A percentile compares a stretch with the other conserved stretches of the same genome.
Evolutionary conservation across 2,888 invertebrate species (phyloP).

Genomic region (Eurytoma adleriae): DNA sequence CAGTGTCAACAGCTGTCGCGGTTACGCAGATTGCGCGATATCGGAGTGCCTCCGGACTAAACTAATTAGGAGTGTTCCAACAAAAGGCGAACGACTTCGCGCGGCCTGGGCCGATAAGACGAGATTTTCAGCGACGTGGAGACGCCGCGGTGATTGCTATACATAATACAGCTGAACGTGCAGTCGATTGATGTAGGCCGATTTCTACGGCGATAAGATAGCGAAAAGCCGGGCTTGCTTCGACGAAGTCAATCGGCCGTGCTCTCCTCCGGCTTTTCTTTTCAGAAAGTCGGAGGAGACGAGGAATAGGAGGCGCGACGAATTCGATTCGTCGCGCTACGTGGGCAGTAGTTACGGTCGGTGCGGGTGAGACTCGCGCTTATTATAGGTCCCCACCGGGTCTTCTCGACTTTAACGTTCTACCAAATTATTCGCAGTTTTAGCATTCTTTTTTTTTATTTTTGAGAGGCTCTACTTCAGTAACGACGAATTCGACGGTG

Average conservation of each 20-base stretch:
- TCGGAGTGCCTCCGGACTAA: background rate
- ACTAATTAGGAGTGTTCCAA: background rate
- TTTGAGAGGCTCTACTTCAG: no score
- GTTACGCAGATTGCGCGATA: background rate
- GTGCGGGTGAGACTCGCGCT: slow-evolving; percentile 14
- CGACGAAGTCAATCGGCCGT: no score
- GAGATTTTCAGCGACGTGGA: background rate
- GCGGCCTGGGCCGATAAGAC: background rate
- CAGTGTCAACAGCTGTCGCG: background rate
- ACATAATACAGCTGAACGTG: background rate
- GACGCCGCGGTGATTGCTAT: background rate
- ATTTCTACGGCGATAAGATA: no score
- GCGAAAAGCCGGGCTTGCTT: background rate
- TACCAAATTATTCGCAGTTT: no score
- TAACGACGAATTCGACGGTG: no score
- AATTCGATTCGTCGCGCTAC: background rate
- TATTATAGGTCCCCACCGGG: no score
- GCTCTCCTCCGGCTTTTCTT: background rate
- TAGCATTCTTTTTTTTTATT: no score
- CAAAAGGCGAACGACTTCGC: background rate
- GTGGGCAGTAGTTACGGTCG: background rate
- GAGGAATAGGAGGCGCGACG: slow-evolving; percentile 2
- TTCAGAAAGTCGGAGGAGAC: background rate
- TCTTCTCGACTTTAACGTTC: no score
- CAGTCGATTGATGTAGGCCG: no score